Evolutionary conservation across 2,888 invertebrate genomes (phyloP).

Genomic region (Campoplex nolae): DNA sequence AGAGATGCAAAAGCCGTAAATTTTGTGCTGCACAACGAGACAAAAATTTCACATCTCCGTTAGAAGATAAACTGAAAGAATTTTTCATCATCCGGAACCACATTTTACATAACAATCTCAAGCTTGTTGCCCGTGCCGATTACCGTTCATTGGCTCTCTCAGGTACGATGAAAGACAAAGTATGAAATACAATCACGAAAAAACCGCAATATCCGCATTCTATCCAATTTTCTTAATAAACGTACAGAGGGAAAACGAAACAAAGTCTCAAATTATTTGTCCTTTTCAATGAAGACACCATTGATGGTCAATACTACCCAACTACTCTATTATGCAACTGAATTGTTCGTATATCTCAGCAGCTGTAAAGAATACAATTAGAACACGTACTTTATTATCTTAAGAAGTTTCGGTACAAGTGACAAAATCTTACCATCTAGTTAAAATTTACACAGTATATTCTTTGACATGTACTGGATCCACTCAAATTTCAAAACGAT

Average conservation of each 20-base stretch:
- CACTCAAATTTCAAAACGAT: too few species aligned
- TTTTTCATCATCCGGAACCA: slow-evolving; percentile 71
- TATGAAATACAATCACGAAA: slow-evolving; percentile 18
- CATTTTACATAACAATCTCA: slow-evolving; percentile 75
- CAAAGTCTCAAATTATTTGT: slow-evolving; percentile 9
- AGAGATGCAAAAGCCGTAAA: too few species aligned
- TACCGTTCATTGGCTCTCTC: slow-evolving; percentile 43
- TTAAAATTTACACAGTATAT: too few species aligned
- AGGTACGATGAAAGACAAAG: not conserved
- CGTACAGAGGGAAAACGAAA: not conserved
- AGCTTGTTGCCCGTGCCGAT: slow-evolving; percentile 51
- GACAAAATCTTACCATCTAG: too few species aligned
- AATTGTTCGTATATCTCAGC: not conserved
- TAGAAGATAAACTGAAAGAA: slow-evolving; percentile 21
- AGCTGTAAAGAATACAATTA: not conserved
- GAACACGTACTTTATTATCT: not conserved
- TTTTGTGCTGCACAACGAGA: too few species aligned
- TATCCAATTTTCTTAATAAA: slow-evolving; percentile 2
- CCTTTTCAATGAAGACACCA: not conserved
- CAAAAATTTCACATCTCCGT: not conserved
- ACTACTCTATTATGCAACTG: not conserved
- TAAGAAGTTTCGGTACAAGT: too few species aligned
- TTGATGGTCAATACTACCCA: not conserved
- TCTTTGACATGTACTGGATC: too few species aligned
- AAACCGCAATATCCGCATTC: slow-evolving; percentile 55